phyloP scores from a whole-genome alignment of 2,113 vertebrate species.

The Gambusia holbrooki region DNA sequence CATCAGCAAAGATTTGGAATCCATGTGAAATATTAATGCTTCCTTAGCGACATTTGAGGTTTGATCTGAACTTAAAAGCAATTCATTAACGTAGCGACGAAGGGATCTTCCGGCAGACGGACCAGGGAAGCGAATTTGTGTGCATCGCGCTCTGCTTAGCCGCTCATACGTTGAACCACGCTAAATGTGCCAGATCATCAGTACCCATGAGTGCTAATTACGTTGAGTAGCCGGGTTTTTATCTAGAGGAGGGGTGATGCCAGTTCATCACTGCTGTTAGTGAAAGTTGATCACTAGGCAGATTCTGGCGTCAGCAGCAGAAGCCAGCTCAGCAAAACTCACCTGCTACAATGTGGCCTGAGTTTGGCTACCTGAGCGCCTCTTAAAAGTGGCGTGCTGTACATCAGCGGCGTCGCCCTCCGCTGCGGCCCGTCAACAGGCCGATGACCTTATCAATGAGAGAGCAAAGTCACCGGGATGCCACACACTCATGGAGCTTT shows the following conservation, averaged over 20 bases:
- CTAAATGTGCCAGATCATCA: conserved; percentile 59
- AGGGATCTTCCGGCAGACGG: not conserved
- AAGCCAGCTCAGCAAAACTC: conserved; percentile 79
- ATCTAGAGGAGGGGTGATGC: conserved; percentile 44
- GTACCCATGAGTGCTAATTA: conserved; percentile 57
- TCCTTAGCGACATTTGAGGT: conserved; percentile 25
- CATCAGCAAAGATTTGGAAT: conserved; percentile 22
- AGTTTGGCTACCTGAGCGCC: conserved; percentile 60
- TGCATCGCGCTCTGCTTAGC: not conserved
- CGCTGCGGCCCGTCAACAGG: conserved; percentile 66
- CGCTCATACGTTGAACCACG: conserved; percentile 29
- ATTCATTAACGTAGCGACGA: conserved; percentile 3
- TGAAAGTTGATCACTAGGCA: conserved; percentile 79
- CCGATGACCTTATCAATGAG: conserved; percentile 80
- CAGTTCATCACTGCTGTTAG: conserved; percentile 65
- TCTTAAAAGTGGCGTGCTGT: conserved; percentile 44
- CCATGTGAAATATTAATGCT: conserved; percentile 48
- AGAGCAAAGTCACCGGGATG: conserved; percentile 73
- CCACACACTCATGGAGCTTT: conserved; percentile 30
- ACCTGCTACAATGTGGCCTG: conserved; percentile 69
- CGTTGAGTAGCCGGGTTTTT: conserved; percentile 37
- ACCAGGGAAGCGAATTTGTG: conserved; percentile 3
- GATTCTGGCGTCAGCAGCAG: conserved; percentile 70
- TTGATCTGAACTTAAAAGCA: conserved; percentile 33
- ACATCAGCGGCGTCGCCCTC: conserved; percentile 54